Percentiles rank a stretch among this genome's conserved stretches.
phyloP scores from a whole-genome alignment of 37 sponge, comb jelly and placozoan species.

The Oopsacas minuta region DNA sequence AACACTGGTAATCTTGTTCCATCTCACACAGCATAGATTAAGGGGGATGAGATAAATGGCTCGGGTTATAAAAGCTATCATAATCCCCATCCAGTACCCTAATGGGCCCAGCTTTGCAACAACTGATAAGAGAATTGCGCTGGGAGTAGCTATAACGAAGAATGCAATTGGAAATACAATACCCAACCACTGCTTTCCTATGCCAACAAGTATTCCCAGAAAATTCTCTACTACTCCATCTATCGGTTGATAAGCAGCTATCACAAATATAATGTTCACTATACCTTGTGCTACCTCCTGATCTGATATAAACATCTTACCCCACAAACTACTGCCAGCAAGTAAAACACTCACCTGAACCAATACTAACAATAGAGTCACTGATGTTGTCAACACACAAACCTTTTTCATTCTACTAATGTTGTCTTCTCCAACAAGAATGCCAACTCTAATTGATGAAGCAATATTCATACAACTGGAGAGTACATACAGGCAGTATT shows the following conservation, averaged over 20 bases:
- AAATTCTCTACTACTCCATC: neutral
- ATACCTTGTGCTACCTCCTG: neutral
- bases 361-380: neutral
- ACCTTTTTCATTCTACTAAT: neutral
- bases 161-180: neutral
- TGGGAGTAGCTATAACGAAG: neutral
- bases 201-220: neutral
- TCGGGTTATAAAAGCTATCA: neutral
- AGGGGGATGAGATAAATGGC: neutral
- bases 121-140: neutral
- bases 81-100: neutral
- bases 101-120: neutral
- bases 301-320: neutral
- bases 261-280: neutral
- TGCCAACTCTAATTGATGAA: slow-evolving; percentile 15
- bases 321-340: neutral
- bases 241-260: neutral
- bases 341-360: neutral
- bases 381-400: neutral
- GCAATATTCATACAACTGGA: slow-evolving; percentile 6
- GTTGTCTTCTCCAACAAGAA: slow-evolving; percentile 20
- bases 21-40: neutral
- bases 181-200: neutral
- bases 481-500: neutral
- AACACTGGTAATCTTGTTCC: neutral